phyloP scores from a whole-genome alignment of 2,113 vertebrate species.

The Myotis brandtii region DNA sequence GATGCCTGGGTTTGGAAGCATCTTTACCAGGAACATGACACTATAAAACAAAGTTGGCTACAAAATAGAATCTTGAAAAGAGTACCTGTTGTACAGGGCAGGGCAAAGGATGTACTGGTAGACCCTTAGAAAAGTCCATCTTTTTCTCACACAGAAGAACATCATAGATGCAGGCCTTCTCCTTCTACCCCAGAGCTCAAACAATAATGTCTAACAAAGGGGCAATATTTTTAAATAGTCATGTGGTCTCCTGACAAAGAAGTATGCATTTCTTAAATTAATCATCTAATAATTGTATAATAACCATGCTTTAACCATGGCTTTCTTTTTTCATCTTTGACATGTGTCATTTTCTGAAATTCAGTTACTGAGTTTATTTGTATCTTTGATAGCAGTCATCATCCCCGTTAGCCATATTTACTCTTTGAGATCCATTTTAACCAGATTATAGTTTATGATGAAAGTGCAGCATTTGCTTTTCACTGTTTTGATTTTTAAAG shows the following conservation, averaged over 20 bases:
- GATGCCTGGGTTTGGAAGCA: neutral
- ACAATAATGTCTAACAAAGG: neutral
- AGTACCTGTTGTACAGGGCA: neutral
- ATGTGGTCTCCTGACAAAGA: neutral
- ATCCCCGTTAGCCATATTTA: neutral
- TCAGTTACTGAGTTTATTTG: neutral
- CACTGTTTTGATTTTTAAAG: slow-evolving; percentile 5
- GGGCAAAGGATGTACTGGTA: neutral
- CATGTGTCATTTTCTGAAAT: neutral
- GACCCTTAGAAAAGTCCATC: neutral
- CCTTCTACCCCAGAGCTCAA: neutral
- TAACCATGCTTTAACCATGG: neutral
- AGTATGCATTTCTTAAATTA: neutral
- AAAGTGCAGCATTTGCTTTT: neutral
- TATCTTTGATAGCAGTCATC: neutral
- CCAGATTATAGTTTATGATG: neutral
- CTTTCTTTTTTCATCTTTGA: neutral
- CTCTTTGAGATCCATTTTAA: neutral
- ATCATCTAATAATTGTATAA: neutral
- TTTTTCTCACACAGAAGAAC: neutral
- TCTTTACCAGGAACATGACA: neutral
- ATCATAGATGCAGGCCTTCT: neutral
- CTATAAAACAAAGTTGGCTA: slow-evolving; percentile 19
- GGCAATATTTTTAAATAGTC: neutral
- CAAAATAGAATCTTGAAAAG: neutral